These are phyloP conservation scores for Nasonia oneida DNA, from an alignment of 2,888 invertebrate species.

Conservation along the genomic window DNA sequence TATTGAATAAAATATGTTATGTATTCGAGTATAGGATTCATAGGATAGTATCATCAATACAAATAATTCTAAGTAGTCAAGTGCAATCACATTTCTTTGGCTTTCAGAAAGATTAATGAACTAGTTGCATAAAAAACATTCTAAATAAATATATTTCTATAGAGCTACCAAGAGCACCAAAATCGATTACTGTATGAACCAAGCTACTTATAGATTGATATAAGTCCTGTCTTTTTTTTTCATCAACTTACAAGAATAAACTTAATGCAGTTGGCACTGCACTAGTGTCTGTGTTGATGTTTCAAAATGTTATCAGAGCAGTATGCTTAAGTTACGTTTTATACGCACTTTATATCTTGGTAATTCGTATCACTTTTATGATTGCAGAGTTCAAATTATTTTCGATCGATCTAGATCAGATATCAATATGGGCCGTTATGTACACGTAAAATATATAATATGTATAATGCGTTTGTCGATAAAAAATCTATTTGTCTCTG, in stretches of 20 bases:
- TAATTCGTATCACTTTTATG: slow-evolving; percentile 57
- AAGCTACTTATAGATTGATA: slow-evolving; percentile 50
- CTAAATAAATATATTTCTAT: slow-evolving; percentile 60
- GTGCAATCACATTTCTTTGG: slow-evolving; percentile 44
- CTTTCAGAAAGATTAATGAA: slow-evolving; percentile 52
- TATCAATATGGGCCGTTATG: slow-evolving; percentile 52
- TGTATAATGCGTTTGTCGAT: slow-evolving; percentile 56
- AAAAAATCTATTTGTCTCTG: slow-evolving; percentile 63
- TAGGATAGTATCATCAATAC: neutral
- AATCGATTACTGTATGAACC: slow-evolving; percentile 54
- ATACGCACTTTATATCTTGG: slow-evolving; percentile 46
- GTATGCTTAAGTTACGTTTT: slow-evolving; percentile 46
- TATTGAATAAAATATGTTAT: slow-evolving; percentile 37
- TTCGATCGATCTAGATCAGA: slow-evolving; percentile 53
- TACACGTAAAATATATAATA: slow-evolving; percentile 60
- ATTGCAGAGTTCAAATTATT: slow-evolving; percentile 60
- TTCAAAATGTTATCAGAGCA: slow-evolving; percentile 51
- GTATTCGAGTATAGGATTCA: neutral
- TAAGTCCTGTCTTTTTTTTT: slow-evolving; percentile 45
- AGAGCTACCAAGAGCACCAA: slow-evolving; percentile 68
- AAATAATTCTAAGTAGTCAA: neutral
- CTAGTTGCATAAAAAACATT: slow-evolving; percentile 52
- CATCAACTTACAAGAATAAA: slow-evolving; percentile 52
- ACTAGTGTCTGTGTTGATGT: slow-evolving; percentile 52
- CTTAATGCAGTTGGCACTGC: slow-evolving; percentile 41